Base-by-base conservation (phyloP, 2,113 vertebrate genomes). In the Gracilinanus agilis region DNA sequence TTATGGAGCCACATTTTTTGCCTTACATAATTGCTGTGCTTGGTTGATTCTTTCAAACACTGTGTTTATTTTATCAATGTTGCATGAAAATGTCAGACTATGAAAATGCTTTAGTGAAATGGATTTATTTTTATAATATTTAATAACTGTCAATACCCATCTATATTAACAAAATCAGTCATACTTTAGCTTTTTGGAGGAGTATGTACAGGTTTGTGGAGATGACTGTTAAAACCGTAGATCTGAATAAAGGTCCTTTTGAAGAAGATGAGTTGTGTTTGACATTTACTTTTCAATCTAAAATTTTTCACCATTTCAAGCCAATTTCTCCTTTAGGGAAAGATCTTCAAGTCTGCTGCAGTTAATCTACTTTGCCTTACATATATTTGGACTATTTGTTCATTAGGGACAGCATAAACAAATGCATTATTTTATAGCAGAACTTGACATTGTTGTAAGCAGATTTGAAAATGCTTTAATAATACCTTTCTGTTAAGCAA, bases 71-170 rank as follows among this genome's bases (percentile, higher is more conserved):
- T 97, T 96, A 40, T 89, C 95, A 61, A 91, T 95, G 95, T 96
- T 97, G 98, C 97, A 97, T 97, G 98, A 94, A 97, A 90, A 90
- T 44, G 54, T 89, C 94, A 97, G 90, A 91, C 97, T 96, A 96
- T 94, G 96, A 97, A 97, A 96, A 97, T 58, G 90, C 53, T 96
- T 97, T 98, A 95, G 98, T 97, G 97, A 98, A 98, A 98, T 95
- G 97, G 96, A 94, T 98, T 99, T 98, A 98, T 99, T 99, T 99
- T 98, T 98, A 98, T 98, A 98, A 97, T 98, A 98, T 98, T 98
- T 98, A 98, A 98, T 98, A 88, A 44, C 83, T 23, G 89, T 53
- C 92, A 25, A 11, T 61, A 25, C 55, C 92, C 55, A 1, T 89
- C 61, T 54, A 11, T 53, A 10, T 54, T 92, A 93, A 29, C 61